Evolutionary conservation across 2,113 vertebrate genomes (phyloP).

Genomic region (Euleptes europaea): DNA sequence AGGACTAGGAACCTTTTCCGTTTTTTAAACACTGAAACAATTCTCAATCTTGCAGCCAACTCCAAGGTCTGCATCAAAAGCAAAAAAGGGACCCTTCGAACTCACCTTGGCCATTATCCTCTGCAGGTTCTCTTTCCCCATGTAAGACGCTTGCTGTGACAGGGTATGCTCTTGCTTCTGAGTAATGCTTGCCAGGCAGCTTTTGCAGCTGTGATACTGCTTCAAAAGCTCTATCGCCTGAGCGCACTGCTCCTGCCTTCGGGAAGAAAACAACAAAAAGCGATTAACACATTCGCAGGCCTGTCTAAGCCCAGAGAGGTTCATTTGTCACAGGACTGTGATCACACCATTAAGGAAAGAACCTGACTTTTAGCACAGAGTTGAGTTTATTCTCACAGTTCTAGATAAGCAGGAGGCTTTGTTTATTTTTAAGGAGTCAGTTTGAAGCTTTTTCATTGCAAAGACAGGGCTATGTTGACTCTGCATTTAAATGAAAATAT

Average conservation of each 20-base stretch:
- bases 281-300: not conserved
- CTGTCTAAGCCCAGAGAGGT: not conserved
- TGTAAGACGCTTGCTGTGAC: conserved; percentile 85
- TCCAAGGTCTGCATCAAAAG: not conserved
- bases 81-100: not conserved
- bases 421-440: not conserved
- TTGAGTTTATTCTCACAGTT: not conserved
- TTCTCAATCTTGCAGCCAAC: not conserved
- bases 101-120: conserved; percentile 84
- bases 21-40: not conserved
- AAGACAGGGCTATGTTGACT: too few relatives aligned
- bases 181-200: conserved; percentile 78
- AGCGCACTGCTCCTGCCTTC: conserved; percentile 84
- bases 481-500: too few relatives aligned
- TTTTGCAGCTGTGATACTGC: conserved; percentile 87
- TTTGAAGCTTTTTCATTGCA: too few relatives aligned
- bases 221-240: conserved; percentile 87
- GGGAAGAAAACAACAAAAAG: conserved; percentile 1
- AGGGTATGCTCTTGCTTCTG: conserved; percentile 87
- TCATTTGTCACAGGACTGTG: not conserved
- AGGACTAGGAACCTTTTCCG: not conserved
- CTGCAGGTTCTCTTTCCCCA: conserved; percentile 92
- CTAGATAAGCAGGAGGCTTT: not conserved
- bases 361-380: not conserved
- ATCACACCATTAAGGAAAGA: not conserved